Conservation (phyloP, 2,797 vertebrate genomes). For the Anabas testudineus region DNA sequence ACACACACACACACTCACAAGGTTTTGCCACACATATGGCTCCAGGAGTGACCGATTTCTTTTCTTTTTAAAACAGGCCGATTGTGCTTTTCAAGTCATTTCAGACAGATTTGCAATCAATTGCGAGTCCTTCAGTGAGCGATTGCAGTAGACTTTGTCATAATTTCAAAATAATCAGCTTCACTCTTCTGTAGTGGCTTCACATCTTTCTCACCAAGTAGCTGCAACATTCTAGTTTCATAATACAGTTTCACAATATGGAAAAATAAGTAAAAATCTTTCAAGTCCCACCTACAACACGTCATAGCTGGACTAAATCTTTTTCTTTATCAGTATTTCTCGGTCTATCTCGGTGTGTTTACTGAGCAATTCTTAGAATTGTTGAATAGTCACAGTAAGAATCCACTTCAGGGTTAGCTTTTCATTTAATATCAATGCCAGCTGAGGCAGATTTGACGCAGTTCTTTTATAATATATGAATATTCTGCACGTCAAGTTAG, state of each 20-base stretch:
- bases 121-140: conserved; percentile 49
- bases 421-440: neutral
- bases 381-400: neutral
- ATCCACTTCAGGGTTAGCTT: neutral
- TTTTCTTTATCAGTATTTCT: neutral
- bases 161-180: conserved; percentile 43
- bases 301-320: conserved; percentile 54
- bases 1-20: conserved; percentile 22
- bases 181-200: conserved; percentile 65
- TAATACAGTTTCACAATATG: conserved; percentile 82
- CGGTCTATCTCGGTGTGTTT: neutral
- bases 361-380: neutral
- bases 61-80: conserved; percentile 35
- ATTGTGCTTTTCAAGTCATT: conserved; percentile 82
- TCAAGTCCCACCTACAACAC: conserved; percentile 55
- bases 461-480: neutral
- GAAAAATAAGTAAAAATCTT: conserved; percentile 73
- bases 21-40: conserved; percentile 61
- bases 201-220: conserved; percentile 59
- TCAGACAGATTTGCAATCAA: conserved; percentile 58
- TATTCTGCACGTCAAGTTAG: neutral
- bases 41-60: conserved; percentile 56
- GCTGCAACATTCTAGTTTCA: conserved; percentile 66
- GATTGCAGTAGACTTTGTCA: conserved; percentile 57
- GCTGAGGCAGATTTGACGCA: neutral